Conservation (phyloP, 1,140 invertebrate species). For the Drosophila pandora region DNA sequence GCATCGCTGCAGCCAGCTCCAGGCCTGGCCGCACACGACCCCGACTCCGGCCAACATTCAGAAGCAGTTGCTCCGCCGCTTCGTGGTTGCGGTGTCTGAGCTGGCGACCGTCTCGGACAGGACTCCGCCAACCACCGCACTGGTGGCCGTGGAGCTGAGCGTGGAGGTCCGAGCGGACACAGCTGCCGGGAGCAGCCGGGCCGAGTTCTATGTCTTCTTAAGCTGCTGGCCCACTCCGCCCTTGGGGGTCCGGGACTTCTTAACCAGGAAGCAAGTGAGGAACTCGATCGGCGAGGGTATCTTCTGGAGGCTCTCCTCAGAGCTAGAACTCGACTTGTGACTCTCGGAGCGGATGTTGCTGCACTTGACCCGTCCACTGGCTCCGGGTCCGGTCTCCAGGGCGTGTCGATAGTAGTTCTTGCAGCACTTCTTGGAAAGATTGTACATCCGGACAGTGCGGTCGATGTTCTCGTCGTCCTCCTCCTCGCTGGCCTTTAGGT, state of each 20-base stretch:
- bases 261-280: constrained; percentile 77
- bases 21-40: constrained; percentile 65
- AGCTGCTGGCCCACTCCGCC: constrained; percentile 31
- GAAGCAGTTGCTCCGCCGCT: constrained; percentile 75
- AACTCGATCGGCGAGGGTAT: constrained; percentile 80
- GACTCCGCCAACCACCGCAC: constrained; percentile 9
- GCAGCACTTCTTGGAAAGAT: constrained; percentile 79
- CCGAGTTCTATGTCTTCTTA: constrained; percentile 75
- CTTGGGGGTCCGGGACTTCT: constrained; percentile 72
- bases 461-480: constrained; percentile 78
- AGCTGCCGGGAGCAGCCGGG: constrained; percentile 54
- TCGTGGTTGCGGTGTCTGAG: constrained; percentile 42
- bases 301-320: constrained; percentile 79
- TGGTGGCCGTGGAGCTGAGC: constrained; percentile 28
- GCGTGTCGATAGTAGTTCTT: constrained; percentile 80
- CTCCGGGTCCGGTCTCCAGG: constrained; percentile 57
- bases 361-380: constrained; percentile 59
- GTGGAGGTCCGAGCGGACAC: constrained; percentile 33
- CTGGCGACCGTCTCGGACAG: constrained; percentile 5
- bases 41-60: constrained; percentile 79
- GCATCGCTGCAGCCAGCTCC: constrained; percentile 72
- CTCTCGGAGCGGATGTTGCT: constrained; percentile 58
- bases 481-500: constrained; percentile 59
- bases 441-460: constrained; percentile 79
- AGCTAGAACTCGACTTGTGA: constrained; percentile 66